phyloP scores from a whole-genome alignment of 2,797 vertebrate genomes.

The Phrynocephalus forsythii region DNA sequence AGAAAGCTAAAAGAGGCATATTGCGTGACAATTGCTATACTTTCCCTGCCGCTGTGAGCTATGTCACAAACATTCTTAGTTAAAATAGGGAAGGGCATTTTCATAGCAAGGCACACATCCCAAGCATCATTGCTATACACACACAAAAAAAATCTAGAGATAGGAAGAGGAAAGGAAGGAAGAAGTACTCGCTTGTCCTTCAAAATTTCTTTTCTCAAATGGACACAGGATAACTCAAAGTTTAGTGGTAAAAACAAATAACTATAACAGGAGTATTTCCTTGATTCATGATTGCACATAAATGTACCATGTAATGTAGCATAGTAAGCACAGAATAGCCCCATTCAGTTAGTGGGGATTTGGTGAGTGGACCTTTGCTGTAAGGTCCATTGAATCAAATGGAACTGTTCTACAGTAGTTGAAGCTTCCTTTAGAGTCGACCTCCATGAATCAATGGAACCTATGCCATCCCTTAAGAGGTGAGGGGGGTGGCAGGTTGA shows the following conservation, averaged over 20 bases:
- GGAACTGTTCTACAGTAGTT: too few relatives aligned
- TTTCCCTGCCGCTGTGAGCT: neutral
- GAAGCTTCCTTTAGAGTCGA: too few relatives aligned
- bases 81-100: neutral
- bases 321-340: too few relatives aligned
- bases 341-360: too few relatives aligned
- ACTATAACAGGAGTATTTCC: neutral
- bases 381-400: too few relatives aligned
- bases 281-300: neutral
- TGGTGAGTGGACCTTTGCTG: too few relatives aligned
- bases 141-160: neutral
- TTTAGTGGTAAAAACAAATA: neutral
- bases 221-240: neutral
- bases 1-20: neutral
- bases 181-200: neutral
- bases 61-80: neutral
- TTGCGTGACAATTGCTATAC: neutral
- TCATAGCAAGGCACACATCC: neutral
- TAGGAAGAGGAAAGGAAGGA: neutral
- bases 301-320: too few relatives aligned
- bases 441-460: too few relatives aligned
- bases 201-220: neutral
- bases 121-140: neutral
- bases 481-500: too few relatives aligned
- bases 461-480: too few relatives aligned